These are phyloP conservation scores for Dicranocentrus wangi DNA, from an alignment of 2,888 invertebrate species.

Conservation along the genomic window DNA sequence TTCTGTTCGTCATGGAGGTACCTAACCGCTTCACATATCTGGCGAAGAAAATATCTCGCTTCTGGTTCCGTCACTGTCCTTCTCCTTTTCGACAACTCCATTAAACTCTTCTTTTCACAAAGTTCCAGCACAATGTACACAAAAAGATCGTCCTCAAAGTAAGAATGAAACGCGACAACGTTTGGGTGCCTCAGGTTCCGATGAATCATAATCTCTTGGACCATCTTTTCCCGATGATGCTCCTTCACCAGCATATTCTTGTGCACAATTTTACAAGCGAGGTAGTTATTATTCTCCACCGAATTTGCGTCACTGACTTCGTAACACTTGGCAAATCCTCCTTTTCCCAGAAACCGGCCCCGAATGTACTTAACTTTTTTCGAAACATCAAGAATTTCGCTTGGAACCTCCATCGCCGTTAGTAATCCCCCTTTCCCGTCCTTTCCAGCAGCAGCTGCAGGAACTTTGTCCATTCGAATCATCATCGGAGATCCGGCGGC, in stretches of 20 bases:
- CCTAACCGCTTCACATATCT: slow-evolving; percentile 91
- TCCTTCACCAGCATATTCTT: slow-evolving; percentile 93
- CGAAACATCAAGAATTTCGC: slow-evolving; percentile 84
- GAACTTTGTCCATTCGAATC: slow-evolving; percentile 38
- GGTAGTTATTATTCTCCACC: slow-evolving; percentile 78
- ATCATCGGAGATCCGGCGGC: slow-evolving; percentile 1
- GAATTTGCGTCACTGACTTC: slow-evolving; percentile 76
- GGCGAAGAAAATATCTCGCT: slow-evolving; percentile 95
- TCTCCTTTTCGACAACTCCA: slow-evolving; percentile 97
- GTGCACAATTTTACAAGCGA: slow-evolving; percentile 97
- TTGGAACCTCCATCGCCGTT: slow-evolving; percentile 79
- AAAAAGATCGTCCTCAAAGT: slow-evolving; percentile 93
- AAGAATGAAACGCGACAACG: slow-evolving; percentile 94
- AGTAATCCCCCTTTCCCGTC: slow-evolving; percentile 6
- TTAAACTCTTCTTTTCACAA: slow-evolving; percentile 96
- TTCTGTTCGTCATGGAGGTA: slow-evolving; percentile 89
- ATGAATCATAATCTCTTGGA: slow-evolving; percentile 96
- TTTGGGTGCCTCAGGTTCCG: slow-evolving; percentile 89
- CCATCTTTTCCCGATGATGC: slow-evolving; percentile 97
- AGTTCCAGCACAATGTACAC: slow-evolving; percentile 96
- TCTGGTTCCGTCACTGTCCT: slow-evolving; percentile 98
- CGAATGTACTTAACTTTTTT: slow-evolving; percentile 83
- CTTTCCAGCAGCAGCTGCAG: not conserved
- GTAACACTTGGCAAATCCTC: slow-evolving; percentile 80
- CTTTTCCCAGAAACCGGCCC: slow-evolving; percentile 90